A percentile compares a stretch with the other conserved stretches of the same genome.
These are phyloP conservation scores for Rostratula benghalensis DNA, from an alignment of 2,113 vertebrate genomes.

Conservation along the genomic window DNA sequence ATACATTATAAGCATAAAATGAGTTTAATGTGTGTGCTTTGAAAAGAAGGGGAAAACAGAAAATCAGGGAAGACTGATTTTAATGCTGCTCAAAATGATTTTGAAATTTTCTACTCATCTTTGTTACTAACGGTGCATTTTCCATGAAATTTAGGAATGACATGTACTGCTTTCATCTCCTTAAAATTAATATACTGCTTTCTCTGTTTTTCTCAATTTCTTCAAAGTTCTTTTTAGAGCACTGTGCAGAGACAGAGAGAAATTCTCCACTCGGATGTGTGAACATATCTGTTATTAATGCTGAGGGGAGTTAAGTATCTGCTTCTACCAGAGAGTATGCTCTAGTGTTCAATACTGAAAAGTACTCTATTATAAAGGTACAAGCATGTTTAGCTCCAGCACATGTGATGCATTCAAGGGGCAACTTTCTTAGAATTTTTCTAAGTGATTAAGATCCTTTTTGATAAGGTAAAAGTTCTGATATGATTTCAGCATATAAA, in stretches of 20 bases:
- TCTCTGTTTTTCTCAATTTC: conserved; percentile 65
- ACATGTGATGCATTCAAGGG: conserved; percentile 54
- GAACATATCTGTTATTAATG: conserved; percentile 56
- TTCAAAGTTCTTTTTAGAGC: conserved; percentile 64
- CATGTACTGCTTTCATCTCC: conserved; percentile 71
- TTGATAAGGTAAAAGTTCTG: conserved; percentile 34
- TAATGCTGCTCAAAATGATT: conserved; percentile 74
- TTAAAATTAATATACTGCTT: conserved; percentile 68
- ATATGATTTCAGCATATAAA: conserved; percentile 9
- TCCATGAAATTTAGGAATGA: conserved; percentile 70
- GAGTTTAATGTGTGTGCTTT: conserved; percentile 75
- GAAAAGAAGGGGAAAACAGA: conserved; percentile 73
- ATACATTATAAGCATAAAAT: conserved; percentile 80
- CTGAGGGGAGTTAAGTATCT: conserved; percentile 72
- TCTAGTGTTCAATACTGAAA: conserved; percentile 63
- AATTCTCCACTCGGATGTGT: conserved; percentile 39
- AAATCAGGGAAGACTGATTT: conserved; percentile 71
- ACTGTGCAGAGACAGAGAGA: conserved; percentile 68
- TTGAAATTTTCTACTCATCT: conserved; percentile 75
- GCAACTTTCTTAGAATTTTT: conserved; percentile 46
- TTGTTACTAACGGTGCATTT: conserved; percentile 67
- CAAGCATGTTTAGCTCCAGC: conserved; percentile 60
- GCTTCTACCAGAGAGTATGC: conserved; percentile 48
- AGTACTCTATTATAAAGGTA: conserved; percentile 58
- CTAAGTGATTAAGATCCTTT: neutral